Evolutionary conservation across 64 coral and sea anemone species (phyloP).

Genomic region (Montipora cactus): DNA sequence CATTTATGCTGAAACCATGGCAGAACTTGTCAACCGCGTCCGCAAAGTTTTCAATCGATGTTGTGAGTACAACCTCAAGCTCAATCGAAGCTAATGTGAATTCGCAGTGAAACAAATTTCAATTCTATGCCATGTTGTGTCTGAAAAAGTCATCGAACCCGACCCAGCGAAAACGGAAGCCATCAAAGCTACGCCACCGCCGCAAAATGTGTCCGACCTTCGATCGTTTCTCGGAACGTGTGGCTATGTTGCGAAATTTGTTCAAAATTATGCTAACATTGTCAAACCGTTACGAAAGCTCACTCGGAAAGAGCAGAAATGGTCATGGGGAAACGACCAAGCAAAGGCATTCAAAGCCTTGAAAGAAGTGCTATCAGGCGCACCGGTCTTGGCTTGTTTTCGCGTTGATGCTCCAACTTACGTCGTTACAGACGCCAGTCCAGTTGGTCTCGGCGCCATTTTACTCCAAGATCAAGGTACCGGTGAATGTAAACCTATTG

Average conservation of each 20-base stretch:
- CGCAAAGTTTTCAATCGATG: no score
- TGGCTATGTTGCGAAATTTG: no score
- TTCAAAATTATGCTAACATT: not conserved
- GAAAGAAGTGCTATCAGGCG: not conserved
- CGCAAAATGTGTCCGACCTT: no score
- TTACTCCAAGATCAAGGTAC: no score
- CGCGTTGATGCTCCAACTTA: not conserved
- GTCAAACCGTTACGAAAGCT: constrained; percentile 7
- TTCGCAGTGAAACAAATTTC: not conserved
- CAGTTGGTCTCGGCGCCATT: not conserved
- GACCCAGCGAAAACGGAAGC: not conserved
- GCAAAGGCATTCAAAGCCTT: not conserved
- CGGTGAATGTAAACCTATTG: not conserved
- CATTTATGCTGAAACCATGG: no score
- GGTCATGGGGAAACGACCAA: no score
- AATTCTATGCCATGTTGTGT: constrained; percentile 17
- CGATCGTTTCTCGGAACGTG: no score
- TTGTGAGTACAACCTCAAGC: not conserved
- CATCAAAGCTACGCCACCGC: not conserved
- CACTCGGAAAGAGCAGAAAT: constrained; percentile 12
- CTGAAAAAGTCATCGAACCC: not conserved
- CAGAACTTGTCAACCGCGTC: no score
- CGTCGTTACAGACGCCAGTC: constrained; percentile 25
- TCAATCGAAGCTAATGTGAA: no score
- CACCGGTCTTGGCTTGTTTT: not conserved